These are phyloP conservation scores for Bambusicola thoracicus DNA, from an alignment of 2,113 vertebrate species.

Conservation along the genomic window DNA sequence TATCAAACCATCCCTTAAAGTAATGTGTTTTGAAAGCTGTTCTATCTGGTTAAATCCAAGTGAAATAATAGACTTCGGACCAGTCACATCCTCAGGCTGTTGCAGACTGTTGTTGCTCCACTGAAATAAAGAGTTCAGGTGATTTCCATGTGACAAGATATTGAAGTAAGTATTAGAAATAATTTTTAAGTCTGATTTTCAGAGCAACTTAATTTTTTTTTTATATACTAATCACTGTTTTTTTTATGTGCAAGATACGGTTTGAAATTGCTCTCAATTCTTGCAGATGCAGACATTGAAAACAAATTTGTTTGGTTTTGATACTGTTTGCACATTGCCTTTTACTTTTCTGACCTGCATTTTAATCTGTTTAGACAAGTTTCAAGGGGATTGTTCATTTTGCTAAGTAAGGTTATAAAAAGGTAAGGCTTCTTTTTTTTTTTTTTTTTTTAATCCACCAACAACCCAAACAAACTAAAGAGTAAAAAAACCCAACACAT, in stretches of 20 bases:
- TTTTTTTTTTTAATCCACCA: neutral
- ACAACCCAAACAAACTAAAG: neutral
- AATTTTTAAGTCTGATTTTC: neutral
- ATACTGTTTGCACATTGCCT: neutral
- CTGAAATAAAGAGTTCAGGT: conserved; percentile 26
- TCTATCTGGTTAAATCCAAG: conserved; percentile 60
- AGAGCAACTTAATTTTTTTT: neutral
- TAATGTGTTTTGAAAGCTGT: conserved; percentile 65
- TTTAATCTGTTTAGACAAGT: neutral
- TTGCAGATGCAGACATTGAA: neutral
- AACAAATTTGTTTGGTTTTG: neutral
- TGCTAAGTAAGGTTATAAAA: neutral
- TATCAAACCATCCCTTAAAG: conserved; percentile 58
- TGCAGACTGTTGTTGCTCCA: neutral
- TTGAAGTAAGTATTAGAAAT: neutral
- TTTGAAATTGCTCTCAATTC: neutral
- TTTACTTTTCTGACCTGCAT: neutral
- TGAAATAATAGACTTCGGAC: conserved; percentile 59
- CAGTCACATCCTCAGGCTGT: conserved; percentile 49
- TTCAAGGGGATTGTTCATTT: neutral
- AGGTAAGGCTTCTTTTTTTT: neutral
- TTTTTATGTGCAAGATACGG: neutral
- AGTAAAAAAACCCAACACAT: neutral
- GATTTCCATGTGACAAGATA: neutral
- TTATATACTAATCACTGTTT: neutral